A percentile compares a stretch with the other conserved stretches of the same genome.
Conservation (phyloP, 2,797 vertebrate species). For the Sebastes iracundus region DNA sequence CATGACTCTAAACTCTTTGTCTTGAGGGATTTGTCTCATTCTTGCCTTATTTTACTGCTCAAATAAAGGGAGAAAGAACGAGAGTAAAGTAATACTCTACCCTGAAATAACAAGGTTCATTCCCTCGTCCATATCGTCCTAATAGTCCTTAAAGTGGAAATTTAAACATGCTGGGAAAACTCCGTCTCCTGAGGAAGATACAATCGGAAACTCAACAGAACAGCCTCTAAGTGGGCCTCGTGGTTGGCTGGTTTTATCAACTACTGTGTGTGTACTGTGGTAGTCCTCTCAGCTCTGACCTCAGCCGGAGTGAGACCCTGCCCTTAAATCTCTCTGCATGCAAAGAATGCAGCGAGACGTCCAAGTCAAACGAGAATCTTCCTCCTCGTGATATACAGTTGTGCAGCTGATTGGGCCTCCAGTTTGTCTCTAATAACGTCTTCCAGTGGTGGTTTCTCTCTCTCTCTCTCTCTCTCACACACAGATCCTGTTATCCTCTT, state of each 20-base stretch:
- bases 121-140: neutral
- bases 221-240: slow-evolving; percentile 6
- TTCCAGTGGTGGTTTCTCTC: slow-evolving; percentile 21
- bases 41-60: neutral
- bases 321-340: slow-evolving; percentile 61
- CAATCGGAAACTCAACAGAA: neutral
- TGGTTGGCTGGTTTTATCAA: slow-evolving; percentile 20
- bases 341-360: slow-evolving; percentile 63
- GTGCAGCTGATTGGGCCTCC: slow-evolving; percentile 34
- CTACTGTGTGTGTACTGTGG: slow-evolving; percentile 24
- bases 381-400: slow-evolving; percentile 41
- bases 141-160: neutral
- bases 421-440: slow-evolving; percentile 5
- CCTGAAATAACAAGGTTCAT: neutral
- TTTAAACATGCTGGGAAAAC: neutral
- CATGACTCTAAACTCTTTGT: too few relatives aligned
- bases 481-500: slow-evolving; percentile 27
- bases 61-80: neutral
- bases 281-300: slow-evolving; percentile 38
- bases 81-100: neutral
- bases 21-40: neutral
- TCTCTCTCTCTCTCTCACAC: slow-evolving; percentile 6
- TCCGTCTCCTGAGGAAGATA: neutral
- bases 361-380: slow-evolving; percentile 70
- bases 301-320: slow-evolving; percentile 60